Base-by-base conservation (phyloP, 2,797 vertebrate genomes). In the Gymnothorax reevesii region DNA sequence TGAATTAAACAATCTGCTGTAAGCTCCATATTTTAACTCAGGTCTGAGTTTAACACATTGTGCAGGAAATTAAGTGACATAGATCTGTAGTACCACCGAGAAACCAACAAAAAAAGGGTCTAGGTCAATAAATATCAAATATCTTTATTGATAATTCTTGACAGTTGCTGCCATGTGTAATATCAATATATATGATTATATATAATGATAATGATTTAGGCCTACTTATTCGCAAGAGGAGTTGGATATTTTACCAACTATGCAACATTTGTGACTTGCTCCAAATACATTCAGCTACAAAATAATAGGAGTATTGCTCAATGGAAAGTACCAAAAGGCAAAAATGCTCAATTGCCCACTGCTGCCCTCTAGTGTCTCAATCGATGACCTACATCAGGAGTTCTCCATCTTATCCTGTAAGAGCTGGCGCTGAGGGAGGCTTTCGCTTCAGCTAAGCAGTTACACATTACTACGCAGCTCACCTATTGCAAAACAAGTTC, bases 321-420 rank as follows among this genome's bases (percentile, higher is more conserved):
- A 42, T 42, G 33, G 33, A 42, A 42, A 9, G 13, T 54, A 75
- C 17, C 2, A 12, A 27, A 6, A 62, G 52, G 33, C 9, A 88
- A 54, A 52, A 10, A 71, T 22, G 10, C 42, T 83, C 17, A 20
- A 84, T 1, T 20, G 49, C 49, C 83, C 82, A 87, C 66, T 89
- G 66, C 12, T 77, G 89, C 88, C 87, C 89, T 64, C 90, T 84
- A 60, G 79, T 64, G 90, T 82, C 57, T 17, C 9, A 79, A 1
- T 7, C n/a, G 12, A 33, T 25, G 33, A 88, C 22, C 27, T 80
- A 80, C 77, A 54, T 6, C 33, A 42, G 33, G 33, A 2, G 33
- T 42, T 42, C 33, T 42, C 33, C 33, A 42, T 42, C 33, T 42
- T 42, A 42, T 2, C 33, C 33, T 2, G 33, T 42, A 42, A 42